phyloP scores from a whole-genome alignment of 1,140 invertebrate species.

The Heliconius congener region DNA sequence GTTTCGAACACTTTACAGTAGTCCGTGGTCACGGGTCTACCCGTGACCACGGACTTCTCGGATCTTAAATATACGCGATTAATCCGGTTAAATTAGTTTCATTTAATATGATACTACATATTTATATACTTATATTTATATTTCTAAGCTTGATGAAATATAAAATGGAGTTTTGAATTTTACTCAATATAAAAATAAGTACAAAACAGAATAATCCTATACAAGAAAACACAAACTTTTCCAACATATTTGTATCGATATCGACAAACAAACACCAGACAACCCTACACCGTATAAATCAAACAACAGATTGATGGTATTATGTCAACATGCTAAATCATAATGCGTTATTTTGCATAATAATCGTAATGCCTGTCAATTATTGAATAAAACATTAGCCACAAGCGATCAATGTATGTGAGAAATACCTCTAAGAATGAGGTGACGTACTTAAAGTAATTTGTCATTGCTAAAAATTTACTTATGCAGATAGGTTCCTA shows the following conservation, averaged over 20 bases:
- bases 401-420: constrained; percentile 60
- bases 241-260: constrained; percentile 9
- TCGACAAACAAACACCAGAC: constrained; percentile 39
- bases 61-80: too few species aligned
- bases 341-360: constrained; percentile 72
- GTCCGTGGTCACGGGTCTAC: too few species aligned
- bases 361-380: constrained; percentile 72
- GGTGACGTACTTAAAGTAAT: constrained; percentile 50
- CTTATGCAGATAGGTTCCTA: constrained; percentile 53
- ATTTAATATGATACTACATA: background rate
- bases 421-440: constrained; percentile 42
- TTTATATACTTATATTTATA: background rate
- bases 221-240: background rate
- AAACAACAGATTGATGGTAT: constrained; percentile 75
- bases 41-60: too few species aligned
- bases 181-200: too few species aligned
- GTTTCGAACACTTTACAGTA: too few species aligned
- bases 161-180: too few species aligned
- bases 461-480: constrained; percentile 70
- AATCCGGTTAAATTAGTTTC: too few species aligned
- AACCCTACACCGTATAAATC: constrained; percentile 62
- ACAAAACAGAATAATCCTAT: background rate
- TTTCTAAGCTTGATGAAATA: too few species aligned
- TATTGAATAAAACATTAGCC: constrained; percentile 72
- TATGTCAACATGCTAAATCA: constrained; percentile 76